A percentile compares a stretch with the other conserved stretches of the same genome.
These are phyloP conservation scores for Drosophila mayri DNA, from an alignment of 1,140 invertebrate genomes.

Conservation along the genomic window DNA sequence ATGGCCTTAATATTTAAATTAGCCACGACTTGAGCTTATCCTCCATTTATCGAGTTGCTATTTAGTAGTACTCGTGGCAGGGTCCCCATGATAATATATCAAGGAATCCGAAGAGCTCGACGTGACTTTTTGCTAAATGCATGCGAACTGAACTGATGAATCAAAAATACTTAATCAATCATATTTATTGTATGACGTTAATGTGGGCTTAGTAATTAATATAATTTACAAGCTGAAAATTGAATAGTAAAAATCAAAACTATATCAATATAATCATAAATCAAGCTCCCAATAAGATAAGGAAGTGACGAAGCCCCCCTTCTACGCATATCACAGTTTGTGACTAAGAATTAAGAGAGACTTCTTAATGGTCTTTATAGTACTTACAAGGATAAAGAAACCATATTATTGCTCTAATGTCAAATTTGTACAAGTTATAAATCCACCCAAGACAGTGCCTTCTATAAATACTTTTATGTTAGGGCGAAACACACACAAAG, in stretches of 20 bases:
- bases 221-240: no score
- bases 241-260: background rate
- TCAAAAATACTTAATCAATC: constrained; percentile 4
- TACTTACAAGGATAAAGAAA: background rate
- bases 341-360: background rate
- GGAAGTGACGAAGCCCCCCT: background rate
- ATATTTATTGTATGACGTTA: background rate
- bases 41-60: constrained; percentile 8
- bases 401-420: background rate
- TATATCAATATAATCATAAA: background rate
- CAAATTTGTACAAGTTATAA: constrained; percentile 1
- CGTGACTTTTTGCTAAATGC: constrained; percentile 7
- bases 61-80: background rate
- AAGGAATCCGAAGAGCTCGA: constrained; percentile 1
- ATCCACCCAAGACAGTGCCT: background rate
- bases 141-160: constrained; percentile 10
- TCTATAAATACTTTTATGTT: constrained; percentile 6
- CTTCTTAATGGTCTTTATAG: background rate
- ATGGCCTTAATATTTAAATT: background rate
- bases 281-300: background rate
- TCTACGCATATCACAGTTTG: background rate
- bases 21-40: background rate
- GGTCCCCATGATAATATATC: background rate
- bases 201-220: background rate
- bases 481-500: background rate